Conservation (phyloP, 2,888 invertebrate genomes). For the Drosophila colorata region DNA sequence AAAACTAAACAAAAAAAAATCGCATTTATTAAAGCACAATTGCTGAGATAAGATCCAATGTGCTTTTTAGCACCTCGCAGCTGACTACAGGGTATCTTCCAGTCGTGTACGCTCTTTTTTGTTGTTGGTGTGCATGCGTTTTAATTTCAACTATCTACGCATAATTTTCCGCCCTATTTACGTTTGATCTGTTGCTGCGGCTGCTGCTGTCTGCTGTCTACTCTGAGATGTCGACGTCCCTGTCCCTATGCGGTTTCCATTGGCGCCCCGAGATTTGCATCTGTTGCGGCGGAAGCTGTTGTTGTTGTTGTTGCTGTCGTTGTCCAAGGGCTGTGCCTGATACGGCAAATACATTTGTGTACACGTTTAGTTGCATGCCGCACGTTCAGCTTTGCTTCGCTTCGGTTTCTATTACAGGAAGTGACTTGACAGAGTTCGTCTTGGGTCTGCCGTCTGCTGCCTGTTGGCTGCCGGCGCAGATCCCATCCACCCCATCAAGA, state of each 20-base stretch:
- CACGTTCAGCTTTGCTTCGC: conserved; percentile 27
- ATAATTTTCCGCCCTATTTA: conserved; percentile 79
- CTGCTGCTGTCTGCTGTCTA: conserved; percentile 11
- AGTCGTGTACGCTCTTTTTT: conserved; percentile 4
- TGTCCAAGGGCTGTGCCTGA: conserved; percentile 40
- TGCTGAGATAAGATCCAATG: too few species aligned
- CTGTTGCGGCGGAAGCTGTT: conserved; percentile 48
- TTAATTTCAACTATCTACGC: conserved; percentile 59
- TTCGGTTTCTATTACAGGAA: conserved; percentile 77
- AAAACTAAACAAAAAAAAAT: too few species aligned
- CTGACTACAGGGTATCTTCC: background rate
- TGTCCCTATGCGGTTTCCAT: conserved; percentile 58
- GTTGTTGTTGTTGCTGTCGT: conserved; percentile 2
- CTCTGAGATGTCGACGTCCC: conserved; percentile 15
- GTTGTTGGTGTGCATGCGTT: conserved; percentile 28
- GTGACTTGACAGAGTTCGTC: conserved; percentile 76
- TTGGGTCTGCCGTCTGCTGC: background rate
- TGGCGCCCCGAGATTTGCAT: conserved; percentile 67
- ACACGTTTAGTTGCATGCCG: conserved; percentile 60
- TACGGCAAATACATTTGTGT: conserved; percentile 50
- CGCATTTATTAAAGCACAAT: too few species aligned
- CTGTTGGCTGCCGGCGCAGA: background rate
- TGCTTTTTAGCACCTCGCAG: too few species aligned
- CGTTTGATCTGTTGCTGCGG: conserved; percentile 38
- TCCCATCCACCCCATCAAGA: conserved; percentile 37